A percentile compares a stretch with the other conserved stretches of the same genome.
phyloP scores from a whole-genome alignment of 2,888 invertebrate genomes.

The Brassicogethes aeneus region DNA sequence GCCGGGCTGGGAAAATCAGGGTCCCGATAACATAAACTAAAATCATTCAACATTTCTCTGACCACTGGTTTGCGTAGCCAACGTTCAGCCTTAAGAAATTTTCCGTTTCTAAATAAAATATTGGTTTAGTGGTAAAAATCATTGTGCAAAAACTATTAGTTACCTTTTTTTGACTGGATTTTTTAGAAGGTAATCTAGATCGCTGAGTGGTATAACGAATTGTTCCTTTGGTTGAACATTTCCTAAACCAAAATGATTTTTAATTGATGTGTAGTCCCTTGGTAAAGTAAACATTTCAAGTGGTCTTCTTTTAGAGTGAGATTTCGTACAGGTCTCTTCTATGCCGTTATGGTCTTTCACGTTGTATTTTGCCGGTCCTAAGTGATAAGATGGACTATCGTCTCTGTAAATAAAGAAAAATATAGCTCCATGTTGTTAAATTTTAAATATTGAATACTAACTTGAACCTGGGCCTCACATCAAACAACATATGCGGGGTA shows the following conservation, averaged over 20 bases:
- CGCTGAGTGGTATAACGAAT: constrained; percentile 27
- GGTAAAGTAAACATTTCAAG: constrained; percentile 41
- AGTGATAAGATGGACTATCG: background rate
- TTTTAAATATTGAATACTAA: too few relatives aligned
- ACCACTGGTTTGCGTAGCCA: constrained; percentile 39
- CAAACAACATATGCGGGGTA: background rate
- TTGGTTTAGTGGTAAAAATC: background rate
- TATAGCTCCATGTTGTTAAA: background rate
- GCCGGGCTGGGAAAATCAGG: constrained; percentile 48
- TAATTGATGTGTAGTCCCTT: constrained; percentile 44
- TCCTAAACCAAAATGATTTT: constrained; percentile 42
- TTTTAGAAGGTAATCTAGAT: constrained; percentile 27
- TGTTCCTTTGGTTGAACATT: constrained; percentile 16
- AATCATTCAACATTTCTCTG: constrained; percentile 43
- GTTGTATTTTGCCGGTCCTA: background rate
- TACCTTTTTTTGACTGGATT: constrained; percentile 25
- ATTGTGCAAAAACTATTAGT: background rate
- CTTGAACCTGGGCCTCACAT: background rate
- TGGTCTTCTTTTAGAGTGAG: background rate
- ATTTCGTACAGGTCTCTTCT: background rate
- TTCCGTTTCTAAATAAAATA: constrained; percentile 23
- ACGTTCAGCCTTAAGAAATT: constrained; percentile 28
- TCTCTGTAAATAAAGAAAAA: background rate
- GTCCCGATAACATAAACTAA: constrained; percentile 42
- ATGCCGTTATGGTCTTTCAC: background rate